Conservation (phyloP, 1,140 invertebrate species). For the Magallana angulata region DNA sequence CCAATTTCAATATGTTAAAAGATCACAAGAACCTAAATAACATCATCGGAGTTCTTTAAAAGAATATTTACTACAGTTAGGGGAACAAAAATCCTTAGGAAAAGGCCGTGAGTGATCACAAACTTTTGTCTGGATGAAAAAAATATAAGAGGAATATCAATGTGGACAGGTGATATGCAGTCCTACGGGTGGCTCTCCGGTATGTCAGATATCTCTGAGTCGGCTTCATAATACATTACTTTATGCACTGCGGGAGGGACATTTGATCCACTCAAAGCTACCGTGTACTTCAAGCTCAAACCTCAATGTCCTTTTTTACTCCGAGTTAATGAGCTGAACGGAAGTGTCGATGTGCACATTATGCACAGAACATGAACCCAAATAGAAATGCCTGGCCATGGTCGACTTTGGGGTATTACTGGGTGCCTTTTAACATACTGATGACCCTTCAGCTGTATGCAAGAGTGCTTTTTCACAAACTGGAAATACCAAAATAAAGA, state of each 20-base stretch:
- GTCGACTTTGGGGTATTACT: no score
- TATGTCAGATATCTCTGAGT: neutral
- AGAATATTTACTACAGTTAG: no score
- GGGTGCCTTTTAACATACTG: no score
- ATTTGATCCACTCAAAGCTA: neutral
- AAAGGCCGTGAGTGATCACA: no score
- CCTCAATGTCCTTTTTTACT: neutral
- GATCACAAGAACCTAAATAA: no score
- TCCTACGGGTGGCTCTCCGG: neutral
- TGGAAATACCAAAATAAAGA: no score
- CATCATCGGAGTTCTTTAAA: no score
- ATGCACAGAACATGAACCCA: slow-evolving; percentile 17
- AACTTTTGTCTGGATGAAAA: no score
- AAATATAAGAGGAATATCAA: neutral
- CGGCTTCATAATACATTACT: neutral
- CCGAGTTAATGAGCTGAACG: slow-evolving; percentile 23
- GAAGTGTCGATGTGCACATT: neutral
- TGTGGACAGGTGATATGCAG: neutral
- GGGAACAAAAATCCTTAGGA: no score
- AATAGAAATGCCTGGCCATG: neutral
- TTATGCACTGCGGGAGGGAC: neutral
- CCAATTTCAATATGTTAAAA: no score
- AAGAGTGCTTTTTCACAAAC: no score
- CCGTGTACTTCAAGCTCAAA: neutral
- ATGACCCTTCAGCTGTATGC: no score